These are phyloP conservation scores for Lepeophtheirus salmonis DNA, from an alignment of 1,140 invertebrate species.

Conservation along the genomic window DNA sequence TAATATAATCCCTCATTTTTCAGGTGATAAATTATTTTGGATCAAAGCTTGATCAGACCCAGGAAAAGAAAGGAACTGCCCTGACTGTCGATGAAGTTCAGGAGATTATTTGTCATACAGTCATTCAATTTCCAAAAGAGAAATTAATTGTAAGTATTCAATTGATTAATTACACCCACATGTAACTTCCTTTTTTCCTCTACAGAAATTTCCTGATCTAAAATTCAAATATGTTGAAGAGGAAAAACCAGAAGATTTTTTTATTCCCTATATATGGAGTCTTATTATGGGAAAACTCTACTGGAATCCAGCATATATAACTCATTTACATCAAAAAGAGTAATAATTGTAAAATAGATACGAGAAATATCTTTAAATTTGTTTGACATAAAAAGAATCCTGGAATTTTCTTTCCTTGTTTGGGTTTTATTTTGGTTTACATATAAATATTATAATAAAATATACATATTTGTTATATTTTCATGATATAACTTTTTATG, in stretches of 20 bases:
- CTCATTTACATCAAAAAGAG: not conserved
- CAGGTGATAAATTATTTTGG: constrained; percentile 2
- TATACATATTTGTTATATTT: too few species aligned
- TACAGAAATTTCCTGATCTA: constrained; percentile 89
- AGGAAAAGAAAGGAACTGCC: constrained; percentile 9
- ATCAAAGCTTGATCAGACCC: not conserved
- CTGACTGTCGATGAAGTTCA: constrained; percentile 11
- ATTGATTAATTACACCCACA: constrained; percentile 7
- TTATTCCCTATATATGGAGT: constrained; percentile 96
- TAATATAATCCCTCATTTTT: too few species aligned
- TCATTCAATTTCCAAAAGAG: constrained; percentile 8
- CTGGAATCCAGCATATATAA: constrained; percentile 36
- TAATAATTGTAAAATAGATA: too few species aligned
- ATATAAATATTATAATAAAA: too few species aligned
- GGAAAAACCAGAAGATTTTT: constrained; percentile 95
- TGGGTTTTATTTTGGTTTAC: too few species aligned
- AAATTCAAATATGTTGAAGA: constrained; percentile 99
- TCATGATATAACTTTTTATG: too few species aligned
- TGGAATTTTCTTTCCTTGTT: too few species aligned
- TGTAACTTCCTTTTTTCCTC: constrained; percentile 14
- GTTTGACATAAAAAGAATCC: too few species aligned
- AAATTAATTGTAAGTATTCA: constrained; percentile 1
- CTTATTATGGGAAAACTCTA: constrained; percentile 62
- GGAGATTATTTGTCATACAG: constrained; percentile 8
- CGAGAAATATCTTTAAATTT: too few species aligned